Conservation (phyloP, 2,113 vertebrate genomes). For the Smithornis capensis region DNA sequence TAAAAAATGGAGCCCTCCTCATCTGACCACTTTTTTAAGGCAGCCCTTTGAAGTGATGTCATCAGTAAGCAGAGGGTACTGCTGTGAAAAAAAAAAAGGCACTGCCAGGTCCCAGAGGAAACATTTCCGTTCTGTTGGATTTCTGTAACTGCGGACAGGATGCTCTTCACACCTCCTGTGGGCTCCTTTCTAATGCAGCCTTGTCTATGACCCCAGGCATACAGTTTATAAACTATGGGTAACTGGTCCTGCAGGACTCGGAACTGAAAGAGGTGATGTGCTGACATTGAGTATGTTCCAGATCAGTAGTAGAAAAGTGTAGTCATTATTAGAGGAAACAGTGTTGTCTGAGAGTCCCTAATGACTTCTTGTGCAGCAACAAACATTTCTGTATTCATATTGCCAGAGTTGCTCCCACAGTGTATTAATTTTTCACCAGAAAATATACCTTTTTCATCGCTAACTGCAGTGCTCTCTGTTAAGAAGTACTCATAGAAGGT, state of each 20-base stretch:
- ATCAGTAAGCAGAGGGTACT: neutral
- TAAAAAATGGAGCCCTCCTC: fast-evolving
- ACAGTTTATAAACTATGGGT: neutral
- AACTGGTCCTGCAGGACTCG: fast-evolving
- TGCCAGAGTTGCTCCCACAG: neutral
- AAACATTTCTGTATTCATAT: neutral
- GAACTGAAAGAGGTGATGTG: neutral
- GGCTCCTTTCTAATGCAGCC: neutral
- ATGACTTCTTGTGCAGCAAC: neutral
- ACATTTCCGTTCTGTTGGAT: fast-evolving
- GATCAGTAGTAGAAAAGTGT: neutral
- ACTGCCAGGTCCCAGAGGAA: fast-evolving
- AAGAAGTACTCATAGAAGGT: neutral
- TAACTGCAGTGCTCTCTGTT: slow-evolving; percentile 22
- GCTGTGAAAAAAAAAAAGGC: neutral
- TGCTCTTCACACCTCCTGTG: neutral
- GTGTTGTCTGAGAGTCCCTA: neutral
- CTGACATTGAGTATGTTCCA: fast-evolving
- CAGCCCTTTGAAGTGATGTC: neutral
- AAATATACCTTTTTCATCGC: slow-evolving; percentile 1
- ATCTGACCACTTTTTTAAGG: fast-evolving
- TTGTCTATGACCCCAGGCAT: neutral
- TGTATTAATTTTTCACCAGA: slow-evolving; percentile 2
- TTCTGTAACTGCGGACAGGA: neutral
- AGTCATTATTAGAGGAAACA: neutral